These are phyloP conservation scores for Pantherophis guttatus DNA, from an alignment of 2,113 vertebrate species.

Conservation along the genomic window DNA sequence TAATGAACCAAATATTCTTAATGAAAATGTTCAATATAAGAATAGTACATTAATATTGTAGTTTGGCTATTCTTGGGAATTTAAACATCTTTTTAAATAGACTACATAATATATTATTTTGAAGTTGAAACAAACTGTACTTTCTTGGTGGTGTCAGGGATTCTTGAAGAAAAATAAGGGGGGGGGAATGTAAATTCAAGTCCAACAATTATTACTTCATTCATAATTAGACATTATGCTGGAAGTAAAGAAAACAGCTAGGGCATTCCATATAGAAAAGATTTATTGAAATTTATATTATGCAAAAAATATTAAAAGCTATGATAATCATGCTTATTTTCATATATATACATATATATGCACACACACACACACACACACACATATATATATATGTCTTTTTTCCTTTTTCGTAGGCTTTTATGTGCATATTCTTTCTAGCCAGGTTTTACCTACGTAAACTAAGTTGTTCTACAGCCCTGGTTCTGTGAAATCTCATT, in stretches of 20 bases:
- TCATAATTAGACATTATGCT: conserved; percentile 62
- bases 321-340: conserved; percentile 70
- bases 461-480: no score
- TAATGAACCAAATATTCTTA: background rate
- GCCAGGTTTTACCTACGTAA: no score
- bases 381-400: no score
- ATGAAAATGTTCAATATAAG: background rate
- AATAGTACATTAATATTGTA: background rate
- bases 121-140: background rate
- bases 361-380: no score
- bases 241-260: conserved; percentile 63
- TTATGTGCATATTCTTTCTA: no score
- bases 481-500: no score
- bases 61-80: background rate
- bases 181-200: conserved; percentile 48
- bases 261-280: conserved; percentile 60
- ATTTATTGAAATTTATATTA: conserved; percentile 74
- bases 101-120: background rate
- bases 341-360: conserved; percentile 68
- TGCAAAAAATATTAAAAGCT: conserved; percentile 77
- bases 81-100: background rate
- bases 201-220: conserved; percentile 51
- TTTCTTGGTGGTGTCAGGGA: conserved; percentile 20
- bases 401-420: no score
- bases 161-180: conserved; percentile 20